Evolutionary conservation across 2,888 invertebrate genomes (phyloP), one percentile per base, ranked within the genome.

Genomic region (Brenthis ino): DNA sequence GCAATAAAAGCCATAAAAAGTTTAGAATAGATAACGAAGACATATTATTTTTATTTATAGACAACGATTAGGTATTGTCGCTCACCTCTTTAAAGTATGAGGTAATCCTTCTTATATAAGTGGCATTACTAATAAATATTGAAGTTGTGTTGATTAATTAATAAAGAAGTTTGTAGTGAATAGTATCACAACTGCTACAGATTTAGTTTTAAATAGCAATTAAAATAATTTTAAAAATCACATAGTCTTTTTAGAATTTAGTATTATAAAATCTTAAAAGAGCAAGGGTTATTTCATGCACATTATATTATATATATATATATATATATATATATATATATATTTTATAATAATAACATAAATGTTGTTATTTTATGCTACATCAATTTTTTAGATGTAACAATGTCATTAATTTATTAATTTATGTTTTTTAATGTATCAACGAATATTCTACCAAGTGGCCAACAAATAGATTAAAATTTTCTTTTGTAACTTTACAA

Each of bases 391-490:
- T 64, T 57, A 60, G 16, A 57, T 71, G 33, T 65, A 55, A 24
- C 33, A 33, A 33, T 60, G 57, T 66, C 16, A 47, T 66, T 61
- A 11, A 54, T 14, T 57, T 57, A 24, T 20, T 20, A 20, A 20
- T 43, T 57, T 48, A 54, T 28, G n/a, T 64, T 47, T 37, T 50
- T 53, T 33, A 51, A 60, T 63, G 54, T 60, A 67, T 67, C 74
- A 74, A 70, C 69, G 67, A 74, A 74, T 67, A 70, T 51, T 20
- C 50, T 58, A 70, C 60, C 28, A 57, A 65, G 73, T 67, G 74
- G 74, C 74, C 74, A 74, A 74, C 67, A 65, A 53, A 67, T 57
- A 71, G 54, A 56, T 63, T 64, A 63, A 72, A 57, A n/a, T 57
- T 60, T 61, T 65, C 37, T 51, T 28, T 69, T 65, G n/a, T 64